Evolutionary conservation across 2,888 invertebrate genomes (phyloP).

Genomic region (Caenorhabditis sulstoni): DNA sequence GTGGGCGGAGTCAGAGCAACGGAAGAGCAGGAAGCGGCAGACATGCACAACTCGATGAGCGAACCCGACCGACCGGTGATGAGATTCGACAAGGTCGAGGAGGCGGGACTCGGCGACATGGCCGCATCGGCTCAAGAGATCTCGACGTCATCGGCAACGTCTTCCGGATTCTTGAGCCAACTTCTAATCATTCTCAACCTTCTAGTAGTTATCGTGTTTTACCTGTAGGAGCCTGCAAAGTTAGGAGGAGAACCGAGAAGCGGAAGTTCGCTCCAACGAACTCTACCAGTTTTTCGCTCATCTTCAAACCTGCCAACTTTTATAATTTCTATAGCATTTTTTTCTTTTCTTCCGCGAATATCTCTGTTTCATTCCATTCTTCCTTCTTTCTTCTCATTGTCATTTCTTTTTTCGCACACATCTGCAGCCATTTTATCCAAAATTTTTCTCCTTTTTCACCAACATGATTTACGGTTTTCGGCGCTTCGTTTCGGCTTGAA

Average conservation of each 20-base stretch:
- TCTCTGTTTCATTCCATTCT: background rate
- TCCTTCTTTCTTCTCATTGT: background rate
- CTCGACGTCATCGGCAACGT: background rate
- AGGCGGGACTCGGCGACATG: conserved; percentile 10
- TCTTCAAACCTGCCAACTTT: too few relatives aligned
- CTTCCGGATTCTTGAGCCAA: too few relatives aligned
- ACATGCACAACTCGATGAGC: conserved; percentile 21
- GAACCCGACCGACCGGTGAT: conserved; percentile 25
- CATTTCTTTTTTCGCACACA: background rate
- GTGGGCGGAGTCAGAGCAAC: background rate
- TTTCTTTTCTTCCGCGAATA: background rate
- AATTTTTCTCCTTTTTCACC: background rate
- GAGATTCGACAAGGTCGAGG: conserved; percentile 46
- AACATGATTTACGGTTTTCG: background rate
- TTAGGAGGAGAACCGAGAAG: too few relatives aligned
- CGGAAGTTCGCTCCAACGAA: too few relatives aligned
- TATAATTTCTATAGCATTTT: too few relatives aligned
- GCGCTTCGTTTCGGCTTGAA: background rate
- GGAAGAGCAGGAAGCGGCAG: background rate
- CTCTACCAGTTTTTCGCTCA: too few relatives aligned
- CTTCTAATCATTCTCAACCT: too few relatives aligned
- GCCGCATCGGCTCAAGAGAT: conserved; percentile 25
- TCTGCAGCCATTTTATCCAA: background rate
- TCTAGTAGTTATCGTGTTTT: too few relatives aligned
- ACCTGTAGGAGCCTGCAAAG: too few relatives aligned